Evolutionary conservation across 2,113 vertebrate genomes (phyloP), one percentile per base, ranked within the genome.

Genomic region (Megatriorchis doriae): DNA sequence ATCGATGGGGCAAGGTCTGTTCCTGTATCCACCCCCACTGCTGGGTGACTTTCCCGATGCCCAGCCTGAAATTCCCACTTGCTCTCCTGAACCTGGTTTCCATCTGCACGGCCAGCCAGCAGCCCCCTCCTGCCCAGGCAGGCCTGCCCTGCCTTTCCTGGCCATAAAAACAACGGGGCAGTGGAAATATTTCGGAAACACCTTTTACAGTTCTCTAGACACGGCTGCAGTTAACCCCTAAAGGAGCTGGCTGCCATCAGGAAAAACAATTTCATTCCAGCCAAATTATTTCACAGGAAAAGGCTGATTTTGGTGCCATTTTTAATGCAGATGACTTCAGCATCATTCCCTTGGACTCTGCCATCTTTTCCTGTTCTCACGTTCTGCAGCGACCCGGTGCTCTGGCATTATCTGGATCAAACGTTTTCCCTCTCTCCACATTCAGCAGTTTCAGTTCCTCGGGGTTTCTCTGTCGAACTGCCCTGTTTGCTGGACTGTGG

Each of bases 161-260:
- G 52, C 93, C 61, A 0, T 94, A 94, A 96, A 94, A 93, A 90
- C 87, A 75, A 82, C 53, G 3, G 94, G 95, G 93, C 91, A 91
- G 81, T 96, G 95, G 94, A 96, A 97, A 94, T 43, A 91, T 85
- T 96, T 96, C 27, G 47, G 96, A 96, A 97, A 97, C 91, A 79
- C 95, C 92, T 96, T 96, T 96, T 90, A 94, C 93, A 79, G 86
- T 62, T 91, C 86, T 91, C 91, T 74, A 36, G 68, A 42, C 73
- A n/a, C 70, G 78, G 87, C 68, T 95, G 79, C 86, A 89, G 43
- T 97, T 95, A 97, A 97, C 93, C 94, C 95, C 95, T 96, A 36
- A 84, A 40, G 61, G 81, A 59, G 58, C 93, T 80, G 88, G 47
- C 84, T 81, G 88, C 82, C 85, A 59, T 90, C 77, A 86, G 94